Conservation (phyloP, 1,140 invertebrate genomes). For the Panulirus ornatus region DNA sequence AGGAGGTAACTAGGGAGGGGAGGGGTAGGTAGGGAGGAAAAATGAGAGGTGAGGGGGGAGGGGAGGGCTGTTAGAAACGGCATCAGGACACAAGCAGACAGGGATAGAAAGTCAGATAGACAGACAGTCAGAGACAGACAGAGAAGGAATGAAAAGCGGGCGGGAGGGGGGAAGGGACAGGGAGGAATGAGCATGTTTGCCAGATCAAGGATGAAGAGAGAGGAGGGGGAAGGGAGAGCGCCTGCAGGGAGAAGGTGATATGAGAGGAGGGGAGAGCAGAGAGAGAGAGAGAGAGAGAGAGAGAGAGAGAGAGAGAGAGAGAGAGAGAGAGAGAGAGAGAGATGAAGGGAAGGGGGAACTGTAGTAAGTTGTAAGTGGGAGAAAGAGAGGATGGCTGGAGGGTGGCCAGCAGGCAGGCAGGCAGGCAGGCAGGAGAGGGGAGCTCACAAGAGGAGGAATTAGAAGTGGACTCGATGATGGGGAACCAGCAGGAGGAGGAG, state of each 20-base stretch:
- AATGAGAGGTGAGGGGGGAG: neutral
- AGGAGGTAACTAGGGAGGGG: slow-evolving; percentile 11
- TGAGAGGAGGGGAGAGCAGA: neutral
- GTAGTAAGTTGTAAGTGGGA: neutral
- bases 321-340: neutral
- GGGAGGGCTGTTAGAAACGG: neutral
- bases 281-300: neutral
- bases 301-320: neutral
- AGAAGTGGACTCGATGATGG: neutral
- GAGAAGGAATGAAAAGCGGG: neutral
- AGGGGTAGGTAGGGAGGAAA: neutral
- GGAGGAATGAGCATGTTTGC: neutral
- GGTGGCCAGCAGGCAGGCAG: neutral
- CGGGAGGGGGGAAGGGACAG: neutral
- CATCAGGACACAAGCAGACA: neutral
- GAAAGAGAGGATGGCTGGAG: neutral
- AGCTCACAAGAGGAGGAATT: neutral
- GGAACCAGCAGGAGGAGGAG: neutral
- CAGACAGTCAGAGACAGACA: neutral
- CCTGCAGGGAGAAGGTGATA: neutral
- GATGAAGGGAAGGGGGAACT: too few species aligned
- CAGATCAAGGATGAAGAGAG: neutral
- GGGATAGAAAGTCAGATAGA: neutral
- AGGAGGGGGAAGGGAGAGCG: neutral
- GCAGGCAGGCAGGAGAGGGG: neutral